phyloP scores from a whole-genome alignment of 1,140 invertebrate species.

The Laupala kohalensis region DNA sequence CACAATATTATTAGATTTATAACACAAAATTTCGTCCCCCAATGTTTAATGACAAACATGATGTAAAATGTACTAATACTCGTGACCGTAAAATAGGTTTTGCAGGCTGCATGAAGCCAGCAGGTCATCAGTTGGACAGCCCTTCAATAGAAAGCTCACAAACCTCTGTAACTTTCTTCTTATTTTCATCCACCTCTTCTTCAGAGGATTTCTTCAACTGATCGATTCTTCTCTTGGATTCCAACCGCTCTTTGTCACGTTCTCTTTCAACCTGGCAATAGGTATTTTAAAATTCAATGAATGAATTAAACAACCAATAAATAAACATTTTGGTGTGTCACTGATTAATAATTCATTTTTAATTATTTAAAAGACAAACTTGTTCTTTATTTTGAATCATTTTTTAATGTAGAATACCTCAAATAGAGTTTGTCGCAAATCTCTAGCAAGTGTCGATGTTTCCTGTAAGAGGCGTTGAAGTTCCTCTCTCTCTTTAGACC shows the following conservation, averaged over 20 bases:
- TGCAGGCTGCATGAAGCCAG: no score
- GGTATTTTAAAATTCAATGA: no score
- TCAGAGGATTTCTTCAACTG: slow-evolving; percentile 71
- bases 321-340: no score
- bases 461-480: slow-evolving; percentile 80
- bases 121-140: no score
- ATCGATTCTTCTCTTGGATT: slow-evolving; percentile 70
- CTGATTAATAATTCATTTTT: no score
- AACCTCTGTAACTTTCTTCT: slow-evolving; percentile 61
- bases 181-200: slow-evolving; percentile 79
- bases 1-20: no score
- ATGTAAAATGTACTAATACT: no score
- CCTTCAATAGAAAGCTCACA: no score
- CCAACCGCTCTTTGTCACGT: slow-evolving; percentile 74
- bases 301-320: no score
- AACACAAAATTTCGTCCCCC: no score
- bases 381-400: background rate
- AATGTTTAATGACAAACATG: no score
- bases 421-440: slow-evolving; percentile 73
- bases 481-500: slow-evolving; percentile 90
- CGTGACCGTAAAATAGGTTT: no score
- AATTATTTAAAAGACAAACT: background rate
- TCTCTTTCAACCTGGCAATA: slow-evolving; percentile 78
- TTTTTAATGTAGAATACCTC: slow-evolving; percentile 41
- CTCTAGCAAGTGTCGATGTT: slow-evolving; percentile 78